A percentile compares a stretch with the other conserved stretches of the same genome.
Conservation (phyloP, 2,113 vertebrate species). For the Heterotilapia buettikoferi region DNA sequence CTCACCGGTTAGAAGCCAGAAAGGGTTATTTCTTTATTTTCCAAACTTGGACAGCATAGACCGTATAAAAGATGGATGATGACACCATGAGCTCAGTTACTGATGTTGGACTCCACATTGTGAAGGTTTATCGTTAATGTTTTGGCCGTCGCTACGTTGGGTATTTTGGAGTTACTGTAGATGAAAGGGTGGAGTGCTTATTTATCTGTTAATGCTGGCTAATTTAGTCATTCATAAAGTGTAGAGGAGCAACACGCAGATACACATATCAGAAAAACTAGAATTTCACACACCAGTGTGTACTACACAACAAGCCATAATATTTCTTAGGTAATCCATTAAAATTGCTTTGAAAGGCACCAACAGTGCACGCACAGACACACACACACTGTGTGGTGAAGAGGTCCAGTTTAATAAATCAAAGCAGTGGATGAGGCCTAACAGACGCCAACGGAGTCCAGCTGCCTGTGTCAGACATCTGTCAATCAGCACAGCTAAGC, state of each 20-base stretch:
- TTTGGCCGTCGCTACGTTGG: background rate
- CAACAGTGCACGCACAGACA: background rate
- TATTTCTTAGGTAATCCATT: background rate
- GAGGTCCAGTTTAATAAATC: background rate
- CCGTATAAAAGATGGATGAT: background rate
- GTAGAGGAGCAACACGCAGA: background rate
- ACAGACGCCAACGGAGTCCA: background rate
- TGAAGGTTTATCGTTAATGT: background rate
- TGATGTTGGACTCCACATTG: background rate
- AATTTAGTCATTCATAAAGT: background rate
- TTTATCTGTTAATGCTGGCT: background rate
- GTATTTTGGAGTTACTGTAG: background rate
- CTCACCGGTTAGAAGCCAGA: background rate
- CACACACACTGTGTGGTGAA: background rate
- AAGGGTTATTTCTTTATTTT: background rate
- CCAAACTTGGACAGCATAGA: background rate
- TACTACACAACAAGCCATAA: background rate
- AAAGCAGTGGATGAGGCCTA: background rate
- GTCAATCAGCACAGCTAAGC: background rate
- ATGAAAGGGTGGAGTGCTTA: background rate
- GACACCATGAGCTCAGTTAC: background rate
- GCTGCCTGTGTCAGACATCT: background rate
- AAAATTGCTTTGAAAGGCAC: background rate
- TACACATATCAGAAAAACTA: background rate
- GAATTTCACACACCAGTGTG: background rate